Evolutionary conservation across 2,888 invertebrate genomes (phyloP), one percentile per base, ranked within the genome.

Genomic region (Lithophane socia): DNA sequence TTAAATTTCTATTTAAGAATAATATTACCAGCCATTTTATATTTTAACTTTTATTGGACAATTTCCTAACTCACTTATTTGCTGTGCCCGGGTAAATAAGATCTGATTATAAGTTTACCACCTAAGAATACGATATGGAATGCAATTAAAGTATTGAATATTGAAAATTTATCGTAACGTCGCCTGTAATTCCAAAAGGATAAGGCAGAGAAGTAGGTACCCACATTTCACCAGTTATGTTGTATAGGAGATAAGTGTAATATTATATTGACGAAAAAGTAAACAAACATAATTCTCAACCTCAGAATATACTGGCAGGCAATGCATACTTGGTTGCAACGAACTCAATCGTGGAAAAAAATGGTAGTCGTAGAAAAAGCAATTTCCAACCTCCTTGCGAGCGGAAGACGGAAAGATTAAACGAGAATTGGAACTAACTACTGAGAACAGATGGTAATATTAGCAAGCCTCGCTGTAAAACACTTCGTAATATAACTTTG

Each of bases 361-460:
- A 73, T 71, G 29, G 84, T 60, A 47, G 70, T 58, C 56, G 73
- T 83, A 78, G 79, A 67, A 73, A 68, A 73, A 84, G 86, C 86
- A 79, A 83, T 83, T 83, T 86, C 83, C 83, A 73, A 67, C 84
- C 79, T 83, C 54, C 86, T 86, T 73, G 84, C 84, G 64, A 68
- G 73, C 83, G 83, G 83, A 83, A 83, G 84, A 79, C 61, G 72
- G 84, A 79, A 47, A 84, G 87, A 83, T 83, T 83, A 86, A 86
- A 83, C 86, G 72, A 83, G 86, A 78, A 83, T 83, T 86, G 86
- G 75, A 83, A 60, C 70, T 82, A 78, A 86, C 83, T 86, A 67
- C 78, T 69, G 29, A 54, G 71, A 78, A 69, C 61, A 65, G 65
- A 66, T 83, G 79, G 72, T 65, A 77, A 72, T 86, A 77, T 69